Evolutionary conservation across 2,797 vertebrate genomes (phyloP).

Genomic region (Clamator glandarius): DNA sequence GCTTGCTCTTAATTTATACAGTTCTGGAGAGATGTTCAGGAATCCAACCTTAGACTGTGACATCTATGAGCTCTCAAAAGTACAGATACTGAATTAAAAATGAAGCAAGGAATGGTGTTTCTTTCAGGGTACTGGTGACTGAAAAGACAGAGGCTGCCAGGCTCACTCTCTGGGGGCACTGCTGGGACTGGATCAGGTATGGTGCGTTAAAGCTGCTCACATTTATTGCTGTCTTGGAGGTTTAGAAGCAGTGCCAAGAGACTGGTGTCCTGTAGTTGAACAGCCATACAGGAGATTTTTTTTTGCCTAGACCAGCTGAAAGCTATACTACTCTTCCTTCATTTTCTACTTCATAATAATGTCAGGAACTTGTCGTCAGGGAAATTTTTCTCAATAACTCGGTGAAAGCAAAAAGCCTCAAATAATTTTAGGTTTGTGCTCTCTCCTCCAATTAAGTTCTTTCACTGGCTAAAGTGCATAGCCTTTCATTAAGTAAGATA

Average conservation of each 20-base stretch:
- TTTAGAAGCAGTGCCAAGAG: not conserved
- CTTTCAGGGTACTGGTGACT: not conserved
- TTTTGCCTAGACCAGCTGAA: not conserved
- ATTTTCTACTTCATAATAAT: not conserved
- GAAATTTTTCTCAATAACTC: not conserved
- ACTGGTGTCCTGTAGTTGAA: not conserved
- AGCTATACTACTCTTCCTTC: not conserved
- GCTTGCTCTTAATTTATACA: not conserved
- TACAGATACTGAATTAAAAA: not conserved
- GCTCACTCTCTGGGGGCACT: not conserved
- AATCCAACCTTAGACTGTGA: not conserved
- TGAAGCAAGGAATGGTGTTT: not conserved
- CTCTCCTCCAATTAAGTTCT: not conserved
- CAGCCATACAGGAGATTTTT: not conserved
- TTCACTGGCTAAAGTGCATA: not conserved
- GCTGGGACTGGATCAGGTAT: not conserved
- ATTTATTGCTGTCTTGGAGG: not conserved
- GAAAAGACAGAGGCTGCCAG: not conserved
- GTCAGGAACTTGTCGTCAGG: not conserved
- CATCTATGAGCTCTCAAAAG: not conserved
- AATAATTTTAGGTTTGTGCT: conserved; percentile 3
- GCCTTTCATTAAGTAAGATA: not conserved
- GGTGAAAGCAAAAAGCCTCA: not conserved
- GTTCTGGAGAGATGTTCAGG: not conserved
- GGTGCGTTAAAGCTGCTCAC: not conserved